Conservation (phyloP, 2,888 invertebrate genomes). For the Tuberolachnus salignus region DNA sequence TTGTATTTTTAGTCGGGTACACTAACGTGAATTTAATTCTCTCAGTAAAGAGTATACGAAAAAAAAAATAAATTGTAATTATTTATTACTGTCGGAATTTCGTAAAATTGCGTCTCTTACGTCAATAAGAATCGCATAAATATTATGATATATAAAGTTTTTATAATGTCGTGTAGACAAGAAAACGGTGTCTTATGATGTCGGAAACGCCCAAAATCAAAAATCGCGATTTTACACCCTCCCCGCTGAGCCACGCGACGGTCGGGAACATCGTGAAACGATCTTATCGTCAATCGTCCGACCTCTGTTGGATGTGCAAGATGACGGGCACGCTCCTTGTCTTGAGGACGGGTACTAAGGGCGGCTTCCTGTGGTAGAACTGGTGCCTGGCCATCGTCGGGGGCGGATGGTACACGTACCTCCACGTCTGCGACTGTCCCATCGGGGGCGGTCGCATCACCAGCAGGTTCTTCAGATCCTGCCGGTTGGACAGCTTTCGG, state of each 20-base stretch:
- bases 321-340: slow-evolving; percentile 35
- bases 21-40: too few relatives aligned
- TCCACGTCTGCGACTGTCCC: slow-evolving; percentile 57
- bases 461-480: slow-evolving; percentile 52
- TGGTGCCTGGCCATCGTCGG: not conserved
- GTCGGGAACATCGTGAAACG: not conserved
- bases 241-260: not conserved
- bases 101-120: too few relatives aligned
- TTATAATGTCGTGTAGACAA: too few relatives aligned
- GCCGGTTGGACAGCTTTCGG: slow-evolving; percentile 47
- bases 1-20: not conserved
- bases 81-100: too few relatives aligned
- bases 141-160: too few relatives aligned
- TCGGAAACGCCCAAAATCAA: not conserved
- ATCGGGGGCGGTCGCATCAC: slow-evolving; percentile 57
- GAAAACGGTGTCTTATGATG: too few relatives aligned
- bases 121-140: too few relatives aligned
- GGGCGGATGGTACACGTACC: slow-evolving; percentile 38
- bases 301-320: slow-evolving; percentile 48
- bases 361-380: slow-evolving; percentile 22
- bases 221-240: not conserved
- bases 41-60: too few relatives aligned
- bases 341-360: slow-evolving; percentile 10
- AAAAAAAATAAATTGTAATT: too few relatives aligned
- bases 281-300: slow-evolving; percentile 1